Conservation (phyloP, 2,888 invertebrate species). For the Hyles lineata region DNA sequence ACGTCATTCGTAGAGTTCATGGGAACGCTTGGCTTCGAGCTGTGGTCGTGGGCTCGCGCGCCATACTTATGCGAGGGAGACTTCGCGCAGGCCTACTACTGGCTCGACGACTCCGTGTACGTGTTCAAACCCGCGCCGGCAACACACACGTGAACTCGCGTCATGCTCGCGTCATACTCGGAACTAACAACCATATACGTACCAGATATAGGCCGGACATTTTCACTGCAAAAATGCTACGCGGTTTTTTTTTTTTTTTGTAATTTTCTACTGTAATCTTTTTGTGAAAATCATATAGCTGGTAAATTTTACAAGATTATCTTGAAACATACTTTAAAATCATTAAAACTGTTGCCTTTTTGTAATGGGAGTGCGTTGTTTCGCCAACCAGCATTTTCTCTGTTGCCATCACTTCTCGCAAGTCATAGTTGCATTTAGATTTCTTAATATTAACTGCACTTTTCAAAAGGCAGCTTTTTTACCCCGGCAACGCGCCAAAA, state of each 20-base stretch:
- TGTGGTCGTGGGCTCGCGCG: slow-evolving; percentile 94
- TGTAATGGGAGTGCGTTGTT: not conserved
- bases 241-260: not conserved
- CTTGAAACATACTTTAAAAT: too few species aligned
- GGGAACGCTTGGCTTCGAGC: slow-evolving; percentile 89
- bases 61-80: slow-evolving; percentile 99
- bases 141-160: not conserved
- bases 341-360: not conserved
- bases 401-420: not conserved
- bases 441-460: not conserved
- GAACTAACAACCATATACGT: not conserved
- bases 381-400: slow-evolving; percentile 3
- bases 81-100: slow-evolving; percentile 94
- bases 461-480: not conserved
- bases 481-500: not conserved
- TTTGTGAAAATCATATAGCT: too few species aligned
- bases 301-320: too few species aligned
- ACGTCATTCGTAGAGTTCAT: slow-evolving; percentile 86
- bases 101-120: slow-evolving; percentile 96
- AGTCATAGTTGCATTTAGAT: not conserved
- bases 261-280: not conserved
- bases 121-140: slow-evolving; percentile 83
- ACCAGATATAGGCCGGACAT: not conserved
- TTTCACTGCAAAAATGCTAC: not conserved
- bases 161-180: not conserved